Evolutionary conservation across 2,888 invertebrate genomes (phyloP), one percentile per base, ranked within the genome.

Genomic region (Nemotelus nigrinus): DNA sequence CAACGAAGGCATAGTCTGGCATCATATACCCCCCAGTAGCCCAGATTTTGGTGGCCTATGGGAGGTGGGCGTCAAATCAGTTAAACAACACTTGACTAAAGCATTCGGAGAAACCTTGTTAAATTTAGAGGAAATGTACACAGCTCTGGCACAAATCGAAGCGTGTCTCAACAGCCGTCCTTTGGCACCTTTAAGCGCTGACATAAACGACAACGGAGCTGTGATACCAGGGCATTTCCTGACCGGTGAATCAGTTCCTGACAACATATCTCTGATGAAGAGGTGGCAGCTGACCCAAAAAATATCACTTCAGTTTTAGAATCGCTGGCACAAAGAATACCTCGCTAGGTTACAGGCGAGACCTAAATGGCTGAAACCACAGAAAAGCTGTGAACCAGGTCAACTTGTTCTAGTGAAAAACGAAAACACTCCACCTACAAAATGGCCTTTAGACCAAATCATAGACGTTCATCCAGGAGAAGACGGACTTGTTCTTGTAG

Each of bases 31-130:
- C 25, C 60, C 60, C 6, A 60, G 60, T 7, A 25, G 25, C 5
- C 60, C 60, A 39, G 2, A 60, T 60, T 60, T 60, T 41, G 60
- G 60, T n/a, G 60, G 60, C 5, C n/a, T 60, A 6, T 60, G 60
- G 60, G 60, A 60, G n/a, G 60, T 25, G n/a, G 60, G 25, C 6
- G 60, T n/a, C 6, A 60, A 60, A n/a, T 39, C 25, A n/a, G 60
- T 41, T n/a, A 5, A 60, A 41, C n/a, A 2, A 39, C 60, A 60
- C 41, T 41, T 60, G 60, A n/a, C 41, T 6, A 60, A 60, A 60
- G n/a, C 41, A 41, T 60, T 60, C n/a, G 60, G 60, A 6, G n/a
- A 41, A n/a, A n/a, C 41, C 8, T 7, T 39, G 5, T 60, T 60
- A 5, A 60, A n/a, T 6, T 1, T 60, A 7, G 60, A 60, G n/a